Evolutionary conservation across 37 sponge, comb jelly and placozoan genomes (phyloP), one percentile per base, ranked within the genome.

Genomic region (Eunapius fragilis): DNA sequence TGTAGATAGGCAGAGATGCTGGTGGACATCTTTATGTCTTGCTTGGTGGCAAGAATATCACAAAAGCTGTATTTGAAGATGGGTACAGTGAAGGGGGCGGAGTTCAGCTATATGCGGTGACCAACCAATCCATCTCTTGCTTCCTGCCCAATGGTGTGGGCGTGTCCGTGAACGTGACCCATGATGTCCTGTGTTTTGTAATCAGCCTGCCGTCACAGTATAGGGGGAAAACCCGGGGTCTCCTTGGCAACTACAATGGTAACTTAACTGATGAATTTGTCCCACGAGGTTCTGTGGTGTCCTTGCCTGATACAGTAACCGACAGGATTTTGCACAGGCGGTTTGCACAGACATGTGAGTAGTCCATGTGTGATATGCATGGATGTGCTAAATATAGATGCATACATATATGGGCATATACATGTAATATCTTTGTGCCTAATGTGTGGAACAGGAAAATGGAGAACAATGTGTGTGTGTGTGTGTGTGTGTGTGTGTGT

Each of bases 191-290:
- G 50, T 70, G 69, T 38, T 80, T 81, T 70, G 86, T 85, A 0
- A 5, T 77, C 32, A 70, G 58, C 34, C 73, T 89, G 19, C 91
- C 91, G 31, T 22, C 67, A 23, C 32, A 58, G 27, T 84, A 88
- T 48, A 75, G 12, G 35, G 81, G 82, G 25, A 31, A 71, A 28
- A 90, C 91, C 24, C 32, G 75, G 9, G 95, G 95, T 19, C 74
- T 95, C 22, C 37, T 95, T 23, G 95, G 95, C 12, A 86, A 91
- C 75, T 92, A 76, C 75, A 89, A 95, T 84, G 92, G 82, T 6
- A 71, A 89, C 36, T n/a, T 49, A 3, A 71, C 2, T 13, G 28
- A 24, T 35, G 34, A 77, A 10, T 87, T 91, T 34, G 19, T 25
- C 19, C 71, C 87, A 0, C 91, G 84, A 38, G 91, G 91, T 23